Evolutionary conservation across 2,113 vertebrate species (phyloP).

Genomic region (Nanorana parkeri): DNA sequence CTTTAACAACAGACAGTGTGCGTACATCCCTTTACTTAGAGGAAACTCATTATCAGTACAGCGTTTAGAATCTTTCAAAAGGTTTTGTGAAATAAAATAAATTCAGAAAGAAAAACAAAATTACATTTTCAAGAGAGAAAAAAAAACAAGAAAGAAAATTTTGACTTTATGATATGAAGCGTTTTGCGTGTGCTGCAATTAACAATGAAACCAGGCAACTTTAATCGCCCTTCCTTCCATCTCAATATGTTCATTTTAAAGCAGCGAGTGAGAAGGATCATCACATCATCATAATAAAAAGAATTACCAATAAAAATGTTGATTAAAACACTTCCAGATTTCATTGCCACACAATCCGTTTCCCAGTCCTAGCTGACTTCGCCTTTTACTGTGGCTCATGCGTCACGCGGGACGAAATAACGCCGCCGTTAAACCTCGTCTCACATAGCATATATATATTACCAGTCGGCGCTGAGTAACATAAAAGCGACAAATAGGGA

Average conservation of each 20-base stretch:
- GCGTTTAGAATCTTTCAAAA: background rate
- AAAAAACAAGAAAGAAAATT: too few relatives aligned
- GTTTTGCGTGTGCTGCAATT: conserved; percentile 51
- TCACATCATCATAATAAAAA: conserved; percentile 56
- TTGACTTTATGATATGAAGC: conserved; percentile 37
- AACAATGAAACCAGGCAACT: conserved; percentile 47
- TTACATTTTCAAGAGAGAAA: background rate
- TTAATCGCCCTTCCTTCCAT: conserved; percentile 48
- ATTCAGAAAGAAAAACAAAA: background rate
- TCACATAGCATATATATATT: conserved; percentile 55
- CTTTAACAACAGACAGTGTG: too few relatives aligned
- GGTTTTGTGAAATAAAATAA: background rate
- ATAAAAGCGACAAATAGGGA: conserved; percentile 51
- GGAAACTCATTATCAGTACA: too few relatives aligned
- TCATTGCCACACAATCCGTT: conserved; percentile 46
- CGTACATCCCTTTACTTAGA: too few relatives aligned
- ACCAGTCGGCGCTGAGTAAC: conserved; percentile 50
- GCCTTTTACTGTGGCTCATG: conserved; percentile 43
- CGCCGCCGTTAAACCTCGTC: conserved; percentile 43
- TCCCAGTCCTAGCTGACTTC: conserved; percentile 50
- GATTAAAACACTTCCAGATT: conserved; percentile 58
- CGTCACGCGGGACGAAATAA: conserved; percentile 47
- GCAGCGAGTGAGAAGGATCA: conserved; percentile 41
- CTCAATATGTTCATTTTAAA: conserved; percentile 57
- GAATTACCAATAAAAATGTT: conserved; percentile 59